A percentile compares a stretch with the other conserved stretches of the same genome.
phyloP scores from a whole-genome alignment of 1,140 invertebrate genomes.

The Harlomillsia oculata region DNA sequence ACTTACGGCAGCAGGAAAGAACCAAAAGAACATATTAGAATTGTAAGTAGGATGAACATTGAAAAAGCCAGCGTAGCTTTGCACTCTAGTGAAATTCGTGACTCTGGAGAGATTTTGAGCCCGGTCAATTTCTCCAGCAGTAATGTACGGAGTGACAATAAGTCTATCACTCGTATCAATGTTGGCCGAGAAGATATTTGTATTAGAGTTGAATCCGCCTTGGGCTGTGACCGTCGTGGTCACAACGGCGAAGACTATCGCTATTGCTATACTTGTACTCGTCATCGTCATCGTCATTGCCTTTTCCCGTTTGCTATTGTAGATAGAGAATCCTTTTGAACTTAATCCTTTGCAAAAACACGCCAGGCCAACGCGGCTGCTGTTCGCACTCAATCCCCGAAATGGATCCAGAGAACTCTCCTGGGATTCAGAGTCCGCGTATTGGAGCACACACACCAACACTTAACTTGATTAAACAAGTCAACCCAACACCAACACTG shows the following conservation, averaged over 20 bases:
- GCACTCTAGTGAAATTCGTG: conserved; percentile 24
- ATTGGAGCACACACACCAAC: too few relatives aligned
- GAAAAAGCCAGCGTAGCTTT: conserved; percentile 44
- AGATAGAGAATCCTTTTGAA: too few relatives aligned
- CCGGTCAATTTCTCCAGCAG: conserved; percentile 17
- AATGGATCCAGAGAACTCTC: too few relatives aligned
- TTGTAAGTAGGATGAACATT: conserved; percentile 43
- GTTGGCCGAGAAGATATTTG: conserved; percentile 22
- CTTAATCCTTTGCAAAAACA: too few relatives aligned
- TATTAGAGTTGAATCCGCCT: conserved; percentile 1
- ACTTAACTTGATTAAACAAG: too few relatives aligned
- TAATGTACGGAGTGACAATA: conserved; percentile 24
- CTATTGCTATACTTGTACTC: too few relatives aligned
- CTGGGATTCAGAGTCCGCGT: too few relatives aligned
- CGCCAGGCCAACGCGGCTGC: not conserved
- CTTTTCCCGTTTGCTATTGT: too few relatives aligned
- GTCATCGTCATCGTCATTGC: too few relatives aligned
- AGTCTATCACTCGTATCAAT: conserved; percentile 21
- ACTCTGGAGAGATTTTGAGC: conserved; percentile 19
- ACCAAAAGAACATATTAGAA: conserved; percentile 48
- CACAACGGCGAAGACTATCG: not conserved
- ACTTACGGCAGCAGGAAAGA: conserved; percentile 44
- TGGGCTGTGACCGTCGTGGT: not conserved
- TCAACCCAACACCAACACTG: too few relatives aligned
- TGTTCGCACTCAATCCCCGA: not conserved